A percentile compares a stretch with the other conserved stretches of the same genome.
phyloP scores from a whole-genome alignment of 2,797 vertebrate genomes.

The Semotilus atromaculatus region DNA sequence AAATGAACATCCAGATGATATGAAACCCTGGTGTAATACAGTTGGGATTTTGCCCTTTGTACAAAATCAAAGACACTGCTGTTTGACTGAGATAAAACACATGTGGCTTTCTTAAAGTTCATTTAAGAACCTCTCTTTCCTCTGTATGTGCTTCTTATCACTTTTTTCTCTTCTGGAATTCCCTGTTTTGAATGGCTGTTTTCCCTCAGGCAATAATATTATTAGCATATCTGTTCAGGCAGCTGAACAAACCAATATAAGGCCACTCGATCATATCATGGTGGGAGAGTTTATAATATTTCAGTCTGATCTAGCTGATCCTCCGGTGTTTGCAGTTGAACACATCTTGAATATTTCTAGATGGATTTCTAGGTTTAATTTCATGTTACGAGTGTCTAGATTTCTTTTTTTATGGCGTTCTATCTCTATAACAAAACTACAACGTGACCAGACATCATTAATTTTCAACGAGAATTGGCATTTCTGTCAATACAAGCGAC shows the following conservation, averaged over 20 bases:
- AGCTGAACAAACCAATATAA: slow-evolving; percentile 20
- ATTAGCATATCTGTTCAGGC: background rate
- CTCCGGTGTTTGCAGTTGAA: background rate
- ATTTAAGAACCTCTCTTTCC: background rate
- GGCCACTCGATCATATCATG: slow-evolving; percentile 4
- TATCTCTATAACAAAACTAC: background rate
- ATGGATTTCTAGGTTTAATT: background rate
- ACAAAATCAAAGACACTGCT: background rate
- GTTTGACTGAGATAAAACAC: slow-evolving; percentile 15
- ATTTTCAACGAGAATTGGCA: background rate
- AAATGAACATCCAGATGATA: slow-evolving; percentile 5
- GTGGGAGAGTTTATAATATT: background rate
- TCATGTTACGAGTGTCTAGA: background rate
- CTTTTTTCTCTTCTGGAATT: background rate
- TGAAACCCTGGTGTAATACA: slow-evolving; percentile 12
- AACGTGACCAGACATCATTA: background rate
- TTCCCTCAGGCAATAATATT: slow-evolving; percentile 17
- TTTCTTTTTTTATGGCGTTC: background rate
- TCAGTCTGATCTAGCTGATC: background rate
- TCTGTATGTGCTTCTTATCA: background rate
- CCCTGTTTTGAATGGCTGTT: background rate
- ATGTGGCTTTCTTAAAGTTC: slow-evolving; percentile 13
- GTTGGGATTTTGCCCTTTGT: slow-evolving; percentile 2
- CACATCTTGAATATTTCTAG: background rate
- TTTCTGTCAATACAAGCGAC: background rate